Conservation (phyloP, 2,113 vertebrate genomes). For the Balaenoptera acutorostrata region DNA sequence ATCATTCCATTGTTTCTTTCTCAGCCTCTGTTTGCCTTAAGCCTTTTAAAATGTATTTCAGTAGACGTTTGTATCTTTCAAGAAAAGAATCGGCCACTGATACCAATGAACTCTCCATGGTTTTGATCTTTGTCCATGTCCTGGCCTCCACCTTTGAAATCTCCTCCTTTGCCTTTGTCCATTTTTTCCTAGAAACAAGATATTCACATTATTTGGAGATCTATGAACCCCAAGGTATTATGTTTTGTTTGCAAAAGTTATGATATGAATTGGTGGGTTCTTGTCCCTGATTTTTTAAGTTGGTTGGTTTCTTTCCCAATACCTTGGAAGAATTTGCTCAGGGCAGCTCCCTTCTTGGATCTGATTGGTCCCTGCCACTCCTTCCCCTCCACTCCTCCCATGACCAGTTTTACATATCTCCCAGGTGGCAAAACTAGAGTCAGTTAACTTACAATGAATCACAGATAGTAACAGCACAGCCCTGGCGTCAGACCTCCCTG, state of each 20-base stretch:
- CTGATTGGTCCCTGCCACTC: background rate
- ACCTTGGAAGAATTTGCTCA: background rate
- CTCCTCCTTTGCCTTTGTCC: background rate
- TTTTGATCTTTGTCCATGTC: background rate
- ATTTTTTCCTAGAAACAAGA: background rate
- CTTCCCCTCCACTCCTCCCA: background rate
- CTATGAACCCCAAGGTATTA: background rate
- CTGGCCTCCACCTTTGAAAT: conserved; percentile 12
- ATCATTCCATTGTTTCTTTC: background rate
- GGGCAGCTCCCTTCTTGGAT: background rate
- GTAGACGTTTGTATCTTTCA: background rate
- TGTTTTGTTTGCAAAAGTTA: background rate
- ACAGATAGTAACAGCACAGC: background rate
- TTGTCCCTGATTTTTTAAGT: background rate
- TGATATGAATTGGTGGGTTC: background rate
- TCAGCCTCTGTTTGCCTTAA: background rate
- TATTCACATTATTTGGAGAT: background rate
- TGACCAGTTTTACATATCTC: background rate
- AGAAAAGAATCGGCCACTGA: background rate
- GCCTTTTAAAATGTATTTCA: background rate
- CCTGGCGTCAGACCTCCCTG: background rate
- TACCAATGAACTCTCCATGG: background rate
- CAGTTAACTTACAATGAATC: conserved; percentile 16
- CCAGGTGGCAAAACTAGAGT: conserved; percentile 27
- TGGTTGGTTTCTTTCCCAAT: background rate